phyloP scores from a whole-genome alignment of 2,888 invertebrate species.

The Mylabris sibirica region DNA sequence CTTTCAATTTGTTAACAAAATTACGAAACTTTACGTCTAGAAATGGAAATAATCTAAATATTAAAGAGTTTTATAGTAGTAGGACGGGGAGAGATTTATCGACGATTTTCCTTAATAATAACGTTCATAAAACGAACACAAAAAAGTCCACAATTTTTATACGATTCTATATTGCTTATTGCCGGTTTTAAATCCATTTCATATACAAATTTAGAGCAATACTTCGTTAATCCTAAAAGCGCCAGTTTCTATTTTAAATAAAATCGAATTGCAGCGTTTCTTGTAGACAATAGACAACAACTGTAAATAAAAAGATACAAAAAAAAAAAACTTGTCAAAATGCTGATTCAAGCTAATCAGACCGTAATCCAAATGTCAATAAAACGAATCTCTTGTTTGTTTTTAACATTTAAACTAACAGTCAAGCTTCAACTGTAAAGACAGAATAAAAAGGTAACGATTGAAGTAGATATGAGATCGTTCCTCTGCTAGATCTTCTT shows the following conservation, averaged over 20 bases:
- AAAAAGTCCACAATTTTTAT: background rate
- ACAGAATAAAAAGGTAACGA: background rate
- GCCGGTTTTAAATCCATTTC: too few relatives aligned
- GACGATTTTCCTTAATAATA: background rate
- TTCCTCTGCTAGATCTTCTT: conserved; percentile 34
- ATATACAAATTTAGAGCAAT: too few relatives aligned
- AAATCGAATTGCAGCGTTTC: too few relatives aligned
- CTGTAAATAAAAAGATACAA: background rate
- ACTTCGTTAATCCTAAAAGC: too few relatives aligned
- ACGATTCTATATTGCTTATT: background rate
- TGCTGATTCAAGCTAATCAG: conserved; percentile 42
- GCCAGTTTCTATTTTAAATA: too few relatives aligned
- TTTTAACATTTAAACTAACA: conserved; percentile 38
- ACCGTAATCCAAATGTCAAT: conserved; percentile 39
- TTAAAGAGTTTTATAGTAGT: background rate
- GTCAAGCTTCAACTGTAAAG: conserved; percentile 34
- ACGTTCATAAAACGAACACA: background rate
- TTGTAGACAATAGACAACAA: too few relatives aligned
- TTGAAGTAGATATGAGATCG: background rate
- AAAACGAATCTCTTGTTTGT: conserved; percentile 38
- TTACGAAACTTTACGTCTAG: background rate
- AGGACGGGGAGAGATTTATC: background rate
- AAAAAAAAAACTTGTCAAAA: conserved; percentile 34
- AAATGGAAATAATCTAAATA: background rate
- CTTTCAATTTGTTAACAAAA: background rate